Conservation (phyloP, 30 jellyfish, hydroid and myxozoan species). For the Haliclystus octoradiatus region DNA sequence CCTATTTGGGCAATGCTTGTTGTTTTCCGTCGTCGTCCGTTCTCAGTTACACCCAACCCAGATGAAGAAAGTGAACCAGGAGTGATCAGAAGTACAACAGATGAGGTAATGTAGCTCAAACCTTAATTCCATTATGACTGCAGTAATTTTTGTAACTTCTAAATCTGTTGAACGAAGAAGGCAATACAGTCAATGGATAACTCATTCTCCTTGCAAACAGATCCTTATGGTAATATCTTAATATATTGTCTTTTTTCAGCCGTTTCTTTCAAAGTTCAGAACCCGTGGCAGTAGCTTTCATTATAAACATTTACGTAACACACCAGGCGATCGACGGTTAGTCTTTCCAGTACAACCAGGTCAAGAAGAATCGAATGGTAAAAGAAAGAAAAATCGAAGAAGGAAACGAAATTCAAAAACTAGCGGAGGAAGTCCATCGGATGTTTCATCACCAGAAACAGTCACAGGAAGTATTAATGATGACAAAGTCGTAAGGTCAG, state of each 20-base stretch:
- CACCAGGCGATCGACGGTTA: constrained; percentile 8
- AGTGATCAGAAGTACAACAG: constrained; percentile 5
- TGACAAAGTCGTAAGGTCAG: background rate
- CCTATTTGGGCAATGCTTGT: constrained; percentile 30
- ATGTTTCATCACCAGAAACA: background rate
- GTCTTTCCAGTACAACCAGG: no score
- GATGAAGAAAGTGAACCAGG: constrained; percentile 23
- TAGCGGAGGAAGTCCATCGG: background rate
- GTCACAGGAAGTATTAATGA: background rate
- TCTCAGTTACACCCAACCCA: background rate
- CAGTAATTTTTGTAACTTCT: no score
- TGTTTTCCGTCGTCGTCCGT: constrained; percentile 9
- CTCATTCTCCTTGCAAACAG: no score
- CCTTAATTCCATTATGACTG: no score
- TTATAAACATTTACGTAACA: constrained; percentile 10
- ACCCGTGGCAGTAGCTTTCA: constrained; percentile 35
- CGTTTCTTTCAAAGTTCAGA: constrained; percentile 18
- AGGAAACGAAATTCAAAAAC: background rate
- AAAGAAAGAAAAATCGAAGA: background rate
- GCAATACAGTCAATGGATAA: no score
- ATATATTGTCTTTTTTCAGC: no score
- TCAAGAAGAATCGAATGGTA: background rate
- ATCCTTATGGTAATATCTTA: no score
- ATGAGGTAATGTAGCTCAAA: constrained; percentile 4
- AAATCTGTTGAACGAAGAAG: no score